Evolutionary conservation across 2,888 invertebrate genomes (phyloP), one percentile per base, ranked within the genome.

Genomic region (Uloborus plumipes): DNA sequence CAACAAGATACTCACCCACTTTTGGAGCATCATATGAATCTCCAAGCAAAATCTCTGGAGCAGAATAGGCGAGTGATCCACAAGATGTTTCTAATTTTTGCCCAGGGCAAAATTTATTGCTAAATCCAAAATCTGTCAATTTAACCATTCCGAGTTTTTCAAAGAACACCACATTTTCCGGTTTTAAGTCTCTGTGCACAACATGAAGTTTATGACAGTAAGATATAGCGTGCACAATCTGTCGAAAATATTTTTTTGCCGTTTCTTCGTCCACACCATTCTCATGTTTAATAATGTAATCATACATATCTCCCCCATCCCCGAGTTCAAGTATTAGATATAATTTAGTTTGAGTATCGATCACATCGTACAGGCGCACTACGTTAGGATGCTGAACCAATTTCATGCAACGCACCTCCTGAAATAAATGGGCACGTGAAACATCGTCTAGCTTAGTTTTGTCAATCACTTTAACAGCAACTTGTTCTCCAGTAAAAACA

Each of bases 101-200:
- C 69, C 98, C 99, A 59, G 90, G 90, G 64, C 89, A 89, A 94
- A 91, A 92, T 87, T 91, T 89, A 91, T 99, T 99, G 90, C 98
- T 98, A 88, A 94, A 94, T 89, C 98, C 99, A 91, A 99, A 99
- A 91, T 99, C 99, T 84, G 99, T 99, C 88, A 99, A 92, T 91
- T 99, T 99, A 50, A 99, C 99, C 89, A 97, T 93, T 47, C 97
- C 97, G 72, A 96, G 91, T 90, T 97, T 96, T 90, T 98, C 97
- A 90, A 99, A 99, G 91, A 99, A 99, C 69, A 99, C 98, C 82
- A 99, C 99, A 91, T 99, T 99, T 90, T 99, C 99, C 16, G 99
- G 99, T 90, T 99, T 99, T 86, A 99, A 92, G 91, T 99, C 99
- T 86, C 99, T 92, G 88, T 95, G 95, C 18, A 94, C 93, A 39